A percentile compares a stretch with the other conserved stretches of the same genome.
These are phyloP conservation scores for Alligator sinensis DNA, from an alignment of 2,113 vertebrate species.

Conservation along the genomic window DNA sequence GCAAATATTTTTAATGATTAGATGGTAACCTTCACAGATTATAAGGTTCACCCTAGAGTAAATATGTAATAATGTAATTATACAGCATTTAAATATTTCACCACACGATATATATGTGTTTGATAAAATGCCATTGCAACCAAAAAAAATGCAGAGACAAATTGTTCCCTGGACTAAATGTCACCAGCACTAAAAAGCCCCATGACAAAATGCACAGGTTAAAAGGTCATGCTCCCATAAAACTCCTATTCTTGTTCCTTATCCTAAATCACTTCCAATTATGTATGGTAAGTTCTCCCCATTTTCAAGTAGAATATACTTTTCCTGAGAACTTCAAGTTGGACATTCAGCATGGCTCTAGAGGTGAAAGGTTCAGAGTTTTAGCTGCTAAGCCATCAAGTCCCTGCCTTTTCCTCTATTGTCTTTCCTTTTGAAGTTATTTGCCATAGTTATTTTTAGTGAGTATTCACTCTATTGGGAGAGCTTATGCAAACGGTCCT, in stretches of 20 bases:
- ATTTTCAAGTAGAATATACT: constrained; percentile 51
- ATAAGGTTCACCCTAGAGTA: neutral
- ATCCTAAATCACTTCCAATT: constrained; percentile 76
- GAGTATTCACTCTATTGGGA: neutral
- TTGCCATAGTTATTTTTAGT: constrained; percentile 18
- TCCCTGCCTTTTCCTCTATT: neutral
- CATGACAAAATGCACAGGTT: constrained; percentile 75
- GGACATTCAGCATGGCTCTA: neutral
- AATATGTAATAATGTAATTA: constrained; percentile 27
- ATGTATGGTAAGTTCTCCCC: constrained; percentile 47
- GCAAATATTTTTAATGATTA: neutral
- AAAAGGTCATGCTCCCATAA: constrained; percentile 75
- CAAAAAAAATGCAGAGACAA: constrained; percentile 68
- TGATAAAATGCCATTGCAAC: neutral
- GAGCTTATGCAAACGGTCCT: neutral
- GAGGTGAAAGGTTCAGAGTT: constrained; percentile 23
- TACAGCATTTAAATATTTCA: constrained; percentile 24
- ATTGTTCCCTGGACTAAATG: constrained; percentile 74
- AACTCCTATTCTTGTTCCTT: constrained; percentile 68
- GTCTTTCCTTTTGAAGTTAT: constrained; percentile 43
- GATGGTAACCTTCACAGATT: neutral
- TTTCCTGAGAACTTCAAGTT: constrained; percentile 47
- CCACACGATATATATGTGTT: neutral
- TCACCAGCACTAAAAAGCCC: constrained; percentile 73
- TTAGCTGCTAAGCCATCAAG: neutral